These are phyloP conservation scores for Otolemur crassicaudatus DNA, from an alignment of 2,797 vertebrate genomes.

Conservation along the genomic window DNA sequence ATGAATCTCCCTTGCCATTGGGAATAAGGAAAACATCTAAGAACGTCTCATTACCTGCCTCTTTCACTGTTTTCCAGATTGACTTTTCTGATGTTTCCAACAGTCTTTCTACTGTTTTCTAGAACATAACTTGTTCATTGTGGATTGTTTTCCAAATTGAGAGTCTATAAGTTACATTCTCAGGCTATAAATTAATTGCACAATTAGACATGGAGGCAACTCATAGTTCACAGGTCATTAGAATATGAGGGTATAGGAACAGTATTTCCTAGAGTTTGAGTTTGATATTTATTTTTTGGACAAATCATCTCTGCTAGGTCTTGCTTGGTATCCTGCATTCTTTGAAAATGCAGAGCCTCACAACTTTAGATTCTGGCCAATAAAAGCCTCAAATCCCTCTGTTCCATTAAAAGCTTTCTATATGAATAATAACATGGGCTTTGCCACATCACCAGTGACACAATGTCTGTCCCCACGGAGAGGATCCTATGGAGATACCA, in stretches of 20 bases:
- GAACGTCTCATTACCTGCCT: background rate
- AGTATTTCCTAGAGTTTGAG: background rate
- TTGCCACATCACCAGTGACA: background rate
- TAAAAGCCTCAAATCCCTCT: background rate
- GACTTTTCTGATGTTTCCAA: background rate
- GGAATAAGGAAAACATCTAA: background rate
- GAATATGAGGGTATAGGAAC: background rate
- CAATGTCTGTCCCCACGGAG: background rate
- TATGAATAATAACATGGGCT: background rate
- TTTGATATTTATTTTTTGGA: background rate
- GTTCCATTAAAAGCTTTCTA: slow-evolving; percentile 2
- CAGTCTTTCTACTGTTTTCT: background rate
- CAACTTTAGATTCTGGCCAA: background rate
- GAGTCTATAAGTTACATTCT: background rate
- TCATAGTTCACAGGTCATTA: background rate
- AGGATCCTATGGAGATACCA: background rate
- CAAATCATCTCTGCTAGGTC: background rate
- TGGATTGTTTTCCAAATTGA: background rate
- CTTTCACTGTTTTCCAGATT: background rate
- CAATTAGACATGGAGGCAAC: background rate
- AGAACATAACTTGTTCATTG: background rate
- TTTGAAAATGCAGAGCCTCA: background rate
- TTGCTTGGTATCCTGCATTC: background rate
- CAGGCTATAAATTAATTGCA: background rate
- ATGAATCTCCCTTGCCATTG: background rate